phyloP scores from a whole-genome alignment of 2,797 vertebrate species.

The Leucoraja ocellata region DNA sequence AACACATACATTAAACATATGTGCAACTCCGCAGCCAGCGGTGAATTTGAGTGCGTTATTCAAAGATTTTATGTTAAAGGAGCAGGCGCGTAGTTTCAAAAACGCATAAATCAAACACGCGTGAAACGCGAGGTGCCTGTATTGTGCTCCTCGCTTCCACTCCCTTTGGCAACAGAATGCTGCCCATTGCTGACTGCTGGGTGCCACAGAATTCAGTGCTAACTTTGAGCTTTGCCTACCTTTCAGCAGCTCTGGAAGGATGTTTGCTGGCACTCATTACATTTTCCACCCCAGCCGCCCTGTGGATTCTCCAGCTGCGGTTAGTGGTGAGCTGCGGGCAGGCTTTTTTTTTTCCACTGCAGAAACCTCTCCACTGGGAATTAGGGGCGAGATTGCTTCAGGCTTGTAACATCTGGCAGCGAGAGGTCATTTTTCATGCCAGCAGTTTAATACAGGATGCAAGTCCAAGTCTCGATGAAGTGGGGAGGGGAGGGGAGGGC shows the following conservation, averaged over 20 bases:
- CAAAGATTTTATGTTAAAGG: too few species aligned
- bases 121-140: too few species aligned
- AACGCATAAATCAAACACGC: too few species aligned
- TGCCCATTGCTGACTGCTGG: neutral
- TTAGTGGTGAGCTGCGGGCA: constrained; percentile 4
- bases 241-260: neutral
- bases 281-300: neutral
- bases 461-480: neutral
- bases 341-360: neutral
- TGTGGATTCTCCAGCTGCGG: neutral
- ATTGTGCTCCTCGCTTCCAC: too few species aligned
- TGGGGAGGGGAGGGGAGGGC: too few species aligned
- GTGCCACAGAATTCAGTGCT: neutral
- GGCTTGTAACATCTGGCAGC: neutral
- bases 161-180: too few species aligned
- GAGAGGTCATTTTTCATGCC: neutral
- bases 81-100: too few species aligned
- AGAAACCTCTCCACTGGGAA: neutral
- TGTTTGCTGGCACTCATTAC: neutral
- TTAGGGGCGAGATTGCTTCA: neutral
- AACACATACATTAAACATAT: too few species aligned
- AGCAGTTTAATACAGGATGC: neutral
- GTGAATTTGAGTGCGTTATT: too few species aligned
- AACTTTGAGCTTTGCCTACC: neutral
- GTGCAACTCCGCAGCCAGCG: too few species aligned